Evolutionary conservation across 1,140 invertebrate genomes (phyloP).

Genomic region (Ceratina japonica): DNA sequence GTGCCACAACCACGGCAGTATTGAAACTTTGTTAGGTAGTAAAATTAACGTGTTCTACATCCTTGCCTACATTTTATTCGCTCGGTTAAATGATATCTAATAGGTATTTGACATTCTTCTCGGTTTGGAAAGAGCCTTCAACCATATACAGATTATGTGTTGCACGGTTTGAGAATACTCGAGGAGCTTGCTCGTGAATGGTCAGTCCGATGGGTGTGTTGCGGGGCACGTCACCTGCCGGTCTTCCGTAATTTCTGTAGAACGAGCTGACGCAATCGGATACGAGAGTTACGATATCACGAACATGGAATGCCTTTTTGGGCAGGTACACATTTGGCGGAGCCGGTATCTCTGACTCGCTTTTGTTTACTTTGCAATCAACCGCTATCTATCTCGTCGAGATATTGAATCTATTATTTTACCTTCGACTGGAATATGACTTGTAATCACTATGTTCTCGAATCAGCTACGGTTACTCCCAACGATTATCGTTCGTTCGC

Average conservation of each 20-base stretch:
- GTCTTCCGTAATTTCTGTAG: neutral
- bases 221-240: constrained; percentile 49
- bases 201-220: constrained; percentile 53
- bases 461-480: no score
- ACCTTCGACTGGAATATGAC: no score
- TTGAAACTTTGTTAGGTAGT: neutral
- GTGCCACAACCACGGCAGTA: neutral
- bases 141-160: no score
- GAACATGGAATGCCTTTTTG: neutral
- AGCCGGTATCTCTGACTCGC: neutral
- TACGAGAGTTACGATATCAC: constrained; percentile 33
- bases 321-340: neutral
- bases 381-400: no score
- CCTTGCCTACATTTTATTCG: neutral
- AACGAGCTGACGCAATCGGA: constrained; percentile 43
- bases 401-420: no score
- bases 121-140: neutral
- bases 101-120: neutral
- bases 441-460: no score
- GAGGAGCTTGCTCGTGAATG: constrained; percentile 44
- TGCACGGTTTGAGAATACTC: constrained; percentile 28
- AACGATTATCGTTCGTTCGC: no score
- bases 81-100: no score
- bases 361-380: neutral
- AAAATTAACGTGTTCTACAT: neutral